phyloP scores from a whole-genome alignment of 1,140 invertebrate genomes.

The Mycetomoellerius zeteki region DNA sequence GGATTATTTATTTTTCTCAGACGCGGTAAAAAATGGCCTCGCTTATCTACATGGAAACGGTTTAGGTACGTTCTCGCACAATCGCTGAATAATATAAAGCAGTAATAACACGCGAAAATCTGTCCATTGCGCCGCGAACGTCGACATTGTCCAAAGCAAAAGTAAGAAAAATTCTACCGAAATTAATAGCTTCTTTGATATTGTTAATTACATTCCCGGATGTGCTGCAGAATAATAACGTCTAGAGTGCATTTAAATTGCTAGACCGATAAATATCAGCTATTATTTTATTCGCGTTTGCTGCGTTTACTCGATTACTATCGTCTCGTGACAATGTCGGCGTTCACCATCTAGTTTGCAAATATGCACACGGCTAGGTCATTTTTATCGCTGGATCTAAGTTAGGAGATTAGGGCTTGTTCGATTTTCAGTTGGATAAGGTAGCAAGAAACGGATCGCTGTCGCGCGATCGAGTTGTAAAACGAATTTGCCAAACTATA shows the following conservation, averaged over 20 bases:
- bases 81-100: conserved; percentile 38
- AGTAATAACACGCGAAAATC: conserved; percentile 36
- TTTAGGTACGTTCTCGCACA: conserved; percentile 31
- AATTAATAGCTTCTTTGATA: not conserved
- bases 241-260: not conserved
- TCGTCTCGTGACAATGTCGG: conserved; percentile 22
- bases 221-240: not conserved
- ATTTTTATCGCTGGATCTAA: conserved; percentile 56
- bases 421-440: conserved; percentile 20
- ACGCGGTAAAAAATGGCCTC: conserved; percentile 31
- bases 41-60: conserved; percentile 55
- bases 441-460: conserved; percentile 20
- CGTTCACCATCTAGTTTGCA: conserved; percentile 21
- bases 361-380: conserved; percentile 27
- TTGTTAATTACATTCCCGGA: not conserved
- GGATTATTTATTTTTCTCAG: not conserved
- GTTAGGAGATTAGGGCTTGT: conserved; percentile 42
- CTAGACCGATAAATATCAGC: not conserved
- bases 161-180: not conserved
- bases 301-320: not conserved
- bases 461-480: not conserved
- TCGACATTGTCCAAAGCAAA: conserved; percentile 41
- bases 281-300: not conserved
- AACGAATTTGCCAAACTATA: conserved; percentile 31
- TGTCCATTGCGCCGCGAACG: conserved; percentile 31